A percentile compares a stretch with the other conserved stretches of the same genome.
phyloP scores from a whole-genome alignment of 2,888 invertebrate genomes.

The Andrena trimmerana region DNA sequence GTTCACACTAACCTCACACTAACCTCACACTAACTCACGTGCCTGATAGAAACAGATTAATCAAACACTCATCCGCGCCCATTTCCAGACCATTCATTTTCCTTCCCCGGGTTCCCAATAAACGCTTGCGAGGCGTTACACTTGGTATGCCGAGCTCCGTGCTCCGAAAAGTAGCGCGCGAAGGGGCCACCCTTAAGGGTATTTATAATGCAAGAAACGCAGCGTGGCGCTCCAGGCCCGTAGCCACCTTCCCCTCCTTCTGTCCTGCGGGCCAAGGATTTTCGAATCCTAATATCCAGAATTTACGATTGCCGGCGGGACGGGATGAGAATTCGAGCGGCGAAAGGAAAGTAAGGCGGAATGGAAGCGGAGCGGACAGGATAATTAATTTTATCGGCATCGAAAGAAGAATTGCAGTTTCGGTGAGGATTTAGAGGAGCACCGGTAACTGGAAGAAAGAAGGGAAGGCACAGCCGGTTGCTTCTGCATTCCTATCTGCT shows the following conservation, averaged over 20 bases:
- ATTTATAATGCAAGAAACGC: conserved; percentile 22
- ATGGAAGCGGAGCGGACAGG: conserved; percentile 57
- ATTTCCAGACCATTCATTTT: neutral
- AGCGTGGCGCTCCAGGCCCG: neutral
- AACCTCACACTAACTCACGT: too few relatives aligned
- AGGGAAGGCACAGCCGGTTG: conserved; percentile 46
- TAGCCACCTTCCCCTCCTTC: neutral
- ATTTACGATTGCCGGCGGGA: conserved; percentile 52
- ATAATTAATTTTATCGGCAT: conserved; percentile 72
- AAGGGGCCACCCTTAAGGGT: neutral
- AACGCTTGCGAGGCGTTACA: neutral
- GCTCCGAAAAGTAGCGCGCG: neutral
- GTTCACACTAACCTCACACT: too few relatives aligned
- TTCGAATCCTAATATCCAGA: conserved; percentile 53
- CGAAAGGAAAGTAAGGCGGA: conserved; percentile 44
- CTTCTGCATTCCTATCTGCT: conserved; percentile 51
- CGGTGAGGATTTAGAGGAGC: conserved; percentile 57
- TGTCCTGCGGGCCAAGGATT: conserved; percentile 5
- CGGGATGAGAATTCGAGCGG: conserved; percentile 25
- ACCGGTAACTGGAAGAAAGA: conserved; percentile 34
- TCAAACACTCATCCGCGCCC: neutral
- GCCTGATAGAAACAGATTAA: neutral
- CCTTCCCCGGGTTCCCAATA: neutral
- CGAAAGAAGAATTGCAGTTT: conserved; percentile 68
- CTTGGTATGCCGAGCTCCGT: neutral